phyloP scores from a whole-genome alignment of 2,888 invertebrate genomes.

The Frankliniella fusca region DNA sequence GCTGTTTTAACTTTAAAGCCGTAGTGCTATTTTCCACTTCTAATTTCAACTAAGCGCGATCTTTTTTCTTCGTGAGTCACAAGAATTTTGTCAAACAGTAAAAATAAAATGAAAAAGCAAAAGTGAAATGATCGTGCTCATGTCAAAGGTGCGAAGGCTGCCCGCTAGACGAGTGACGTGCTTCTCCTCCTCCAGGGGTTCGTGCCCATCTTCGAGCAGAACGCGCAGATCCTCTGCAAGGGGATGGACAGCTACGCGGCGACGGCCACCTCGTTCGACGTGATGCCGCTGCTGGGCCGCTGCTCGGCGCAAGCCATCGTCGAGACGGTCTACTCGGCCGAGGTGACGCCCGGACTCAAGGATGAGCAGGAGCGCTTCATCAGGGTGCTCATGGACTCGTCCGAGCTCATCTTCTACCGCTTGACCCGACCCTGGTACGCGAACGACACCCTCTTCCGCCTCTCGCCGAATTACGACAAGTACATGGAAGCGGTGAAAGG shows the following conservation, averaged over 20 bases:
- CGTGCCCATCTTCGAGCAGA: not conserved
- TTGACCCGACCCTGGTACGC: not conserved
- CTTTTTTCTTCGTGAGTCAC: too few relatives aligned
- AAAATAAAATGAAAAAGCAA: too few relatives aligned
- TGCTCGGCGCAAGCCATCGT: not conserved
- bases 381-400: not conserved
- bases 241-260: not conserved
- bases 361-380: not conserved
- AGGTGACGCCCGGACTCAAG: not conserved
- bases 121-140: too few relatives aligned
- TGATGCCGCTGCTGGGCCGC: not conserved
- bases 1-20: too few relatives aligned
- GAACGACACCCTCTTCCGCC: not conserved
- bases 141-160: too few relatives aligned
- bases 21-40: too few relatives aligned
- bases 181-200: not conserved
- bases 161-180: too few relatives aligned
- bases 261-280: not conserved
- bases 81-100: too few relatives aligned
- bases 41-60: too few relatives aligned
- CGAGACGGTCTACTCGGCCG: conserved; percentile 11
- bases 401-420: not conserved
- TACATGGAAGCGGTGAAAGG: not conserved
- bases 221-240: not conserved
- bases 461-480: not conserved